Evolutionary conservation across 2,113 vertebrate genomes (phyloP).

Genomic region (Bufo gargarizans): DNA sequence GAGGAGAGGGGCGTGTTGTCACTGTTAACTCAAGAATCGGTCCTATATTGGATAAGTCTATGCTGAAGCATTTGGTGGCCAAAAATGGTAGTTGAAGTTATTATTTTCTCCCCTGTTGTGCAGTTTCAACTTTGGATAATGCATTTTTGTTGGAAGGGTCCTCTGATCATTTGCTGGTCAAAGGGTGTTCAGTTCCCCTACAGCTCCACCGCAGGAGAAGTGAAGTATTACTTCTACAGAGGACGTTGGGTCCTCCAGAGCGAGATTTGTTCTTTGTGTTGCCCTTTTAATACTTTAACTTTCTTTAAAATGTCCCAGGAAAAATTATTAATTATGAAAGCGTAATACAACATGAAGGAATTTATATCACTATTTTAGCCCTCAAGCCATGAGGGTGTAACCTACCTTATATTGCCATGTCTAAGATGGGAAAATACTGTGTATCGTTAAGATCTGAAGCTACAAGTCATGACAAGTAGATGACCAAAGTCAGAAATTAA

Average conservation of each 20-base stretch:
- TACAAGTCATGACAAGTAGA: not conserved
- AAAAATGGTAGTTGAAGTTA: too few species aligned
- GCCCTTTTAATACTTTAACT: not conserved
- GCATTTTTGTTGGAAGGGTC: not conserved
- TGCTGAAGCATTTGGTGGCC: too few species aligned
- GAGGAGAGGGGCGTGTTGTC: too few species aligned
- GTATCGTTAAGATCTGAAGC: not conserved
- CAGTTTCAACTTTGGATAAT: not conserved
- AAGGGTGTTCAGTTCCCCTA: not conserved
- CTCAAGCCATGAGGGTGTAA: conserved; percentile 1
- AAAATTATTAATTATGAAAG: conserved; percentile 13
- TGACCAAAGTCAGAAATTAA: not conserved
- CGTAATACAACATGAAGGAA: not conserved
- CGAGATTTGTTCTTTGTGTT: not conserved
- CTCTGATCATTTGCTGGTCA: not conserved
- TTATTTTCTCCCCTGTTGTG: too few species aligned
- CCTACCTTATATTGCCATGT: not conserved
- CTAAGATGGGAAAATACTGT: not conserved
- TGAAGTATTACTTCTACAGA: not conserved
- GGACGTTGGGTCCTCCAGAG: not conserved
- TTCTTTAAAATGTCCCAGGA: not conserved
- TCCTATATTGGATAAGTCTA: too few species aligned
- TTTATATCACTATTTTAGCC: not conserved
- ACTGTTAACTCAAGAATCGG: too few species aligned
- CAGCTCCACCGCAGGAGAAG: not conserved